These are phyloP conservation scores for Acleris sparsana DNA, from an alignment of 2,888 invertebrate genomes.

Conservation along the genomic window DNA sequence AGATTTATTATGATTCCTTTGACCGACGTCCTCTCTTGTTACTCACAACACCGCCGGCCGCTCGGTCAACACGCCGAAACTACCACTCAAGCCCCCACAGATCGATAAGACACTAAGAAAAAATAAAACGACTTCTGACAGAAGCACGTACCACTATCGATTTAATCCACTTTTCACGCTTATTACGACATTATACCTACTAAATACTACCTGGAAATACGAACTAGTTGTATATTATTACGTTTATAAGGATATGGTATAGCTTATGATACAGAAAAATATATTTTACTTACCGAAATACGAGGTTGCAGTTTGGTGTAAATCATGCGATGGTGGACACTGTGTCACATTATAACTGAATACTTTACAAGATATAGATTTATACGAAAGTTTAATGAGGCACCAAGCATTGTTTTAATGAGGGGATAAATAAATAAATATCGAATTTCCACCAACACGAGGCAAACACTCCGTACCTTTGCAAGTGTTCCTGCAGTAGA, in stretches of 20 bases:
- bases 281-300: conserved; percentile 38
- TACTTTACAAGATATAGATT: conserved; percentile 24
- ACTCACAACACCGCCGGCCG: conserved; percentile 20
- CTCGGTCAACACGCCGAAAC: conserved; percentile 7
- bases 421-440: conserved; percentile 33
- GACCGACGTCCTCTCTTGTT: conserved; percentile 21
- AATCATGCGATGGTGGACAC: conserved; percentile 19
- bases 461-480: conserved; percentile 8
- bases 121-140: conserved; percentile 46
- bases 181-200: neutral
- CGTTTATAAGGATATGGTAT: conserved; percentile 1
- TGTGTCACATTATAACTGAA: conserved; percentile 19
- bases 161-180: conserved; percentile 31
- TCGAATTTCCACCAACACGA: conserved; percentile 15
- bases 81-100: conserved; percentile 27
- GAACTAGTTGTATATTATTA: neutral
- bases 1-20: conserved; percentile 16
- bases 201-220: conserved; percentile 9
- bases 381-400: conserved; percentile 25
- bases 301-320: conserved; percentile 12
- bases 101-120: conserved; percentile 49
- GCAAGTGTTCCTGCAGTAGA: conserved; percentile 18
- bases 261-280: conserved; percentile 40
- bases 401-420: conserved; percentile 14
- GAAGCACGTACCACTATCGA: conserved; percentile 39